Conservation (phyloP, 2,113 vertebrate genomes). For the Apus apus region DNA sequence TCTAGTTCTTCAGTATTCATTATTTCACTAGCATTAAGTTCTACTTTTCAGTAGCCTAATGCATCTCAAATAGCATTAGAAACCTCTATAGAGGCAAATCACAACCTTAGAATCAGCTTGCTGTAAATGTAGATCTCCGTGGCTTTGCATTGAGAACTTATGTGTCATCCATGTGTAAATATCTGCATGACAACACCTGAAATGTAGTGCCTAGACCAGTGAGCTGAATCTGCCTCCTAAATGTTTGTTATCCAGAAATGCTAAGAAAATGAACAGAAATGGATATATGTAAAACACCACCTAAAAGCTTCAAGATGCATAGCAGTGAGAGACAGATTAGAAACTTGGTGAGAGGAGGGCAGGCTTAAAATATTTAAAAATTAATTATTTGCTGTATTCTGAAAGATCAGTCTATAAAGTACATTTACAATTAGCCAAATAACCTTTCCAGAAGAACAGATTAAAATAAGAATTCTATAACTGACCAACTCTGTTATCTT, state of each 20-base stretch:
- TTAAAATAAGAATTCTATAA: conserved; percentile 35
- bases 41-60: neutral
- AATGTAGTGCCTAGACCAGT: neutral
- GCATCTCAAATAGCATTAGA: neutral
- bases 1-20: neutral
- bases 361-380: conserved; percentile 13
- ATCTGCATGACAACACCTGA: neutral
- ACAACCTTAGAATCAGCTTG: neutral
- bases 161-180: neutral
- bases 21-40: neutral
- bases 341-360: neutral
- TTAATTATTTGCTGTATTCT: conserved; percentile 4
- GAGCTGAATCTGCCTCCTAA: neutral
- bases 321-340: neutral
- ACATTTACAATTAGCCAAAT: conserved; percentile 25
- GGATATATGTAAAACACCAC: neutral
- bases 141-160: neutral
- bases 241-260: neutral
- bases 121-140: neutral
- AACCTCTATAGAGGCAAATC: neutral
- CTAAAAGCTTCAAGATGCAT: neutral
- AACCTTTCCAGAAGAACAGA: conserved; percentile 38
- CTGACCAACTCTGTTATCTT: conserved; percentile 36
- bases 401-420: conserved; percentile 15
- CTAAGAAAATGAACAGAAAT: neutral